Percentiles rank a stretch among this genome's conserved stretches.
Conservation (phyloP, 2,113 vertebrate genomes). For the Alligator mississippiensis region DNA sequence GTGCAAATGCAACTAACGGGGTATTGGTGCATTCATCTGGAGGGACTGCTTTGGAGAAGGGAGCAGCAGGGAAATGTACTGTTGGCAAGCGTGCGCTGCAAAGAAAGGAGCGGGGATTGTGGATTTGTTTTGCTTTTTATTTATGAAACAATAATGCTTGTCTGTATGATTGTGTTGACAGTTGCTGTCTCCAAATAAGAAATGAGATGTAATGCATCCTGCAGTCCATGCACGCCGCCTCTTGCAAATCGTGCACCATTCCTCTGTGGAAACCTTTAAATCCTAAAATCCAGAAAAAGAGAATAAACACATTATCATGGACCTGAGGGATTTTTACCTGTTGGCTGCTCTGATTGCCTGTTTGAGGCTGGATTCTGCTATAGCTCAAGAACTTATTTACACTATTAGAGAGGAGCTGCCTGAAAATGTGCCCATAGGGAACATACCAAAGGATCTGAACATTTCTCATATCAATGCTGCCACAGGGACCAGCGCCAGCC, state of each 20-base stretch:
- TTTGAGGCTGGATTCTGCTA: conserved; percentile 95
- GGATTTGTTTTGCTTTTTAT: conserved; percentile 60
- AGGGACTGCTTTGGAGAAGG: conserved; percentile 16
- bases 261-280: conserved; percentile 80
- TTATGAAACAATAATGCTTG: conserved; percentile 81
- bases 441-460: conserved; percentile 99
- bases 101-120: conserved; percentile 68
- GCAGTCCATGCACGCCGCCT: conserved; percentile 82
- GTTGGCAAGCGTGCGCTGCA: conserved; percentile 41
- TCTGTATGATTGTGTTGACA: conserved; percentile 91
- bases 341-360: conserved; percentile 94
- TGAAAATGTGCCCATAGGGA: conserved; percentile 98
- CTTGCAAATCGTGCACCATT: conserved; percentile 76
- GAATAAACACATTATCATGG: conserved; percentile 90
- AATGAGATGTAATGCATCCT: conserved; percentile 86
- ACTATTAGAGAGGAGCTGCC: conserved; percentile 98
- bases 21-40: conserved; percentile 61
- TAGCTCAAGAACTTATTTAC: conserved; percentile 99
- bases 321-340: conserved; percentile 99
- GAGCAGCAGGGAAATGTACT: conserved; percentile 28
- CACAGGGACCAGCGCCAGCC: conserved; percentile 92
- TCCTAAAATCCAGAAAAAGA: conserved; percentile 80
- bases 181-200: conserved; percentile 85
- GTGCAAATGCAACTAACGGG: conserved; percentile 53
- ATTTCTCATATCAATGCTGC: conserved; percentile 96